A percentile compares a stretch with the other conserved stretches of the same genome.
phyloP scores from a whole-genome alignment of 2,888 invertebrate species.

The Thelaira solivaga region DNA sequence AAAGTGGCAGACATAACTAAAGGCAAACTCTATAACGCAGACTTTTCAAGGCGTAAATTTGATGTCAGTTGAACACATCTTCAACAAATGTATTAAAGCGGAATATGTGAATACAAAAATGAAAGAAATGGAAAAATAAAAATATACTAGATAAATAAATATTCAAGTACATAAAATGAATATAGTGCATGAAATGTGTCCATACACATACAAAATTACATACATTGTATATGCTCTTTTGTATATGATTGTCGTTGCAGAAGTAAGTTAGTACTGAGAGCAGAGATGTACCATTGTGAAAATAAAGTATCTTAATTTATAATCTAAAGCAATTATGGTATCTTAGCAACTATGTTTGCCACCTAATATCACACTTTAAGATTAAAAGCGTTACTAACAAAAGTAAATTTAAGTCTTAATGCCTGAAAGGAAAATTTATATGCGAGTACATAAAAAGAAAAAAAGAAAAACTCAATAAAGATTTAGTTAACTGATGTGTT shows the following conservation, averaged over 20 bases:
- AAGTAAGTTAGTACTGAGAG: background rate
- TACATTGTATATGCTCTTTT: too few relatives aligned
- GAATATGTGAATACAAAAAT: background rate
- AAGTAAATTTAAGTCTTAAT: conserved; percentile 48
- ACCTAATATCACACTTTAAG: conserved; percentile 65
- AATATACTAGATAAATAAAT: background rate
- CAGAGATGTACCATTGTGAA: conserved; percentile 14
- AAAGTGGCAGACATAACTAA: background rate
- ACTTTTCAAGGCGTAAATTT: conserved; percentile 9
- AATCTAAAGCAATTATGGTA: conserved; percentile 65
- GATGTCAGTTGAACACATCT: background rate
- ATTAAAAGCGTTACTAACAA: conserved; percentile 54
- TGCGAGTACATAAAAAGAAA: background rate
- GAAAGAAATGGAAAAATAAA: background rate
- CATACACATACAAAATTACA: background rate
- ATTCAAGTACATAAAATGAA: background rate
- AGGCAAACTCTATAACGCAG: conserved; percentile 4
- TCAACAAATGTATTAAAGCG: conserved; percentile 1
- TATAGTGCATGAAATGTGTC: too few relatives aligned
- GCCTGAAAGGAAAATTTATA: conserved; percentile 37
- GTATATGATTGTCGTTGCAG: background rate
- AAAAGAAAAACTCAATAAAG: conserved; percentile 15
- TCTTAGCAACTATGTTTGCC: conserved; percentile 64
- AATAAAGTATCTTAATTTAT: conserved; percentile 59
- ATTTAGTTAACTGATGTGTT: conserved; percentile 24